Evolutionary conservation across 23 tunicate species (phyloP).

Genomic region (Ascidia mentula): DNA sequence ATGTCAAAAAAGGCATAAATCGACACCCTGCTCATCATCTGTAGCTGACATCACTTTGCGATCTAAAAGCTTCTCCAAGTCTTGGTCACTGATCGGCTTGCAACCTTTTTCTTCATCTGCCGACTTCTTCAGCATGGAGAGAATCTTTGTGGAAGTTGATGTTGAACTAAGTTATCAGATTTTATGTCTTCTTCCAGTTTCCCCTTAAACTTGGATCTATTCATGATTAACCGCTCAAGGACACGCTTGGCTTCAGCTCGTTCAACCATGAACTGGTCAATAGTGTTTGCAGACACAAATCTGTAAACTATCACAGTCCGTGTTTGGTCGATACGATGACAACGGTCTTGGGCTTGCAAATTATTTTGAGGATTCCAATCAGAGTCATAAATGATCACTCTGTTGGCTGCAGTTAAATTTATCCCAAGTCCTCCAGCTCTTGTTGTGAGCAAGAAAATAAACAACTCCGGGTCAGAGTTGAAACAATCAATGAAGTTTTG

Average conservation of each 20-base stretch:
- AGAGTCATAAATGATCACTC: constrained; percentile 87
- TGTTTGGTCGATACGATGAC: constrained; percentile 89
- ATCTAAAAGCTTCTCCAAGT: constrained; percentile 33
- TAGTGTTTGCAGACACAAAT: constrained; percentile 73
- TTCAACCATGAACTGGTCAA: constrained; percentile 89
- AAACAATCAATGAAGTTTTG: constrained; percentile 53
- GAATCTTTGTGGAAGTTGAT: constrained; percentile 25
- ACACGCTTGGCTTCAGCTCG: constrained; percentile 80
- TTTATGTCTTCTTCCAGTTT: constrained; percentile 48
- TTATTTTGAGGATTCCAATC: constrained; percentile 99
- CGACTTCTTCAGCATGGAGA: constrained; percentile 40
- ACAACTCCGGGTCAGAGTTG: constrained; percentile 50
- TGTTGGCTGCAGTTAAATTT: constrained; percentile 86
- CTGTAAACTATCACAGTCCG: constrained; percentile 76
- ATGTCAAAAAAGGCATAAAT: too few species aligned
- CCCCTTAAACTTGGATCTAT: constrained; percentile 77
- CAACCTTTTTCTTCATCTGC: background rate
- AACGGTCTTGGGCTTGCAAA: constrained; percentile 84
- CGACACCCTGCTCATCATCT: background rate
- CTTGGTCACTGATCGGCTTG: constrained; percentile 26
- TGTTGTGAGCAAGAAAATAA: constrained; percentile 79
- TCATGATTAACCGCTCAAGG: constrained; percentile 71
- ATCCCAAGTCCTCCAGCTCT: constrained; percentile 94
- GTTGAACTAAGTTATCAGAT: background rate
- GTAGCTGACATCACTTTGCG: constrained; percentile 37